Conservation (phyloP, 1,140 invertebrate genomes). For the Colletes latitarsis region DNA sequence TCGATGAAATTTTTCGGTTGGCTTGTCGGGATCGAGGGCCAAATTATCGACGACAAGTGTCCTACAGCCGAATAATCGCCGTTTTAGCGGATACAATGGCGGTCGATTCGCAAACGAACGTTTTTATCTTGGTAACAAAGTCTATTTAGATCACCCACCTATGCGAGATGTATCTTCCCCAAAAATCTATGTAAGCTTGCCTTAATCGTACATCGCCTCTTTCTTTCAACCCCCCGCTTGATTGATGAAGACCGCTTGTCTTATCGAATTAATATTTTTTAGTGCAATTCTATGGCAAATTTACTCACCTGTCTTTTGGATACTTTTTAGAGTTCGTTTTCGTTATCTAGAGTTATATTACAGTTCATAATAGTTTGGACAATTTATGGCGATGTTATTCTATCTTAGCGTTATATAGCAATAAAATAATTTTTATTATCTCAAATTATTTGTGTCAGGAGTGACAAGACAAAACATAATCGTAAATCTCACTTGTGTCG, state of each 20-base stretch:
- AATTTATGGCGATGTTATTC: no score
- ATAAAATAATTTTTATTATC: no score
- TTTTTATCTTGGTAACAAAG: constrained; percentile 33
- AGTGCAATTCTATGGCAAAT: no score
- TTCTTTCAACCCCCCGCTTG: not conserved
- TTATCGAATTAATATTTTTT: not conserved
- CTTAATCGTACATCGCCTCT: not conserved
- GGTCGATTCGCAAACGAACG: constrained; percentile 25
- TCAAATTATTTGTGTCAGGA: no score
- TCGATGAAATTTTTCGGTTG: constrained; percentile 42
- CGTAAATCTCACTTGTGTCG: no score
- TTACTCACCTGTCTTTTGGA: no score
- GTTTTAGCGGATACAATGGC: constrained; percentile 12
- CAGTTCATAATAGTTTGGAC: no score
- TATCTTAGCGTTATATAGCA: no score
- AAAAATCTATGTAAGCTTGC: not conserved
- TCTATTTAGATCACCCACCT: not conserved
- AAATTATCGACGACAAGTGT: constrained; percentile 42
- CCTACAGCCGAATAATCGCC: constrained; percentile 9
- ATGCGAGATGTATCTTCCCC: not conserved
- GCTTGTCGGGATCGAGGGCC: constrained; percentile 40
- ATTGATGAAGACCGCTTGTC: no score
- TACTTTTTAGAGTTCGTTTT: no score
- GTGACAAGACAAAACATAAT: no score
- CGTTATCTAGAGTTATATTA: no score